phyloP scores from a whole-genome alignment of 2,797 vertebrate genomes.

The Sarcoramphus papa region DNA sequence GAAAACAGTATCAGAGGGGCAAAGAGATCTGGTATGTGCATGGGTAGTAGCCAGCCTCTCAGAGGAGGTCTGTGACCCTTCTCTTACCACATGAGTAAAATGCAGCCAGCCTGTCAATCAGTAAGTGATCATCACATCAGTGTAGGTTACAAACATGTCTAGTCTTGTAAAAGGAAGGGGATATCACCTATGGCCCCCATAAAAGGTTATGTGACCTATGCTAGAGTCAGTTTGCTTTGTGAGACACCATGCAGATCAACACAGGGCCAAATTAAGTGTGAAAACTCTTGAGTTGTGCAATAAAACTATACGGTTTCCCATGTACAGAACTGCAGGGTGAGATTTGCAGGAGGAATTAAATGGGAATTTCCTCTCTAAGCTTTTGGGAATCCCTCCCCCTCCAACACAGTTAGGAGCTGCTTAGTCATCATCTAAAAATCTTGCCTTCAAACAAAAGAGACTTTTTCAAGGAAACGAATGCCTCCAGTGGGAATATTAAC shows the following conservation, averaged over 20 bases:
- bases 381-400: slow-evolving; percentile 15
- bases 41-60: not conserved
- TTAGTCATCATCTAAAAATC: slow-evolving; percentile 37
- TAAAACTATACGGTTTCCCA: not conserved
- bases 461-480: slow-evolving; percentile 8
- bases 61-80: not conserved
- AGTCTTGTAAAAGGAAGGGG: not conserved
- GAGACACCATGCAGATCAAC: not conserved
- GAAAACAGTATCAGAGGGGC: not conserved
- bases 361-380: not conserved
- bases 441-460: not conserved
- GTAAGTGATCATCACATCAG: not conserved
- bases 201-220: not conserved
- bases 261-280: not conserved
- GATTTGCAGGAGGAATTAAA: slow-evolving; percentile 10
- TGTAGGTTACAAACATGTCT: not conserved
- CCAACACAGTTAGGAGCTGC: not conserved
- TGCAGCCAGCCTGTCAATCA: not conserved
- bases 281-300: not conserved
- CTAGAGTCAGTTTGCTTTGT: not conserved
- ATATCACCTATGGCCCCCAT: not conserved
- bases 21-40: not conserved
- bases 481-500: slow-evolving; percentile 18
- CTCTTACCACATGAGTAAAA: not conserved
- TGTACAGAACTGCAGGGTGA: not conserved